Percentiles rank a stretch among this genome's conserved stretches.
phyloP scores from a whole-genome alignment of 2,888 invertebrate species.

The Phengaris arion region DNA sequence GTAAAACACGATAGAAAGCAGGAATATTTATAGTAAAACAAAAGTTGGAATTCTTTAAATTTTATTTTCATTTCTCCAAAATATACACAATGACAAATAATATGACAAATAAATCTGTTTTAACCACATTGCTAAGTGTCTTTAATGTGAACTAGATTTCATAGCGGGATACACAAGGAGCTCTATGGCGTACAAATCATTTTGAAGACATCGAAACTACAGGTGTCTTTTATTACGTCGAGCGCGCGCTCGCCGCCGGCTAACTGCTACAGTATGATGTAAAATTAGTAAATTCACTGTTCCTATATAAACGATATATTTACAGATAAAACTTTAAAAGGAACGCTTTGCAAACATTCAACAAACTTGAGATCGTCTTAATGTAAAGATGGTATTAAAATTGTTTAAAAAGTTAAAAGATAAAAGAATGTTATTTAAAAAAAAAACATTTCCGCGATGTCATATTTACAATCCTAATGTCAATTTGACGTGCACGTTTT shows the following conservation, averaged over 20 bases:
- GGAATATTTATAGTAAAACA: slow-evolving; percentile 37
- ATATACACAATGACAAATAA: slow-evolving; percentile 77
- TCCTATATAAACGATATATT: slow-evolving; percentile 72
- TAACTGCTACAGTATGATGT: slow-evolving; percentile 60
- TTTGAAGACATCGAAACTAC: slow-evolving; percentile 51
- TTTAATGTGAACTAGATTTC: slow-evolving; percentile 68
- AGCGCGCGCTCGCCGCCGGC: slow-evolving; percentile 46
- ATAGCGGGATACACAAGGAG: slow-evolving; percentile 76
- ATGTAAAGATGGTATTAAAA: slow-evolving; percentile 77
- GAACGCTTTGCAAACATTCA: slow-evolving; percentile 80
- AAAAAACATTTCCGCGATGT: slow-evolving; percentile 62
- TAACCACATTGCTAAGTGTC: slow-evolving; percentile 69
- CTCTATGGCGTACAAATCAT: slow-evolving; percentile 66
- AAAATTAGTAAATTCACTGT: slow-evolving; percentile 75
- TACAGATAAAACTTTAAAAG: slow-evolving; percentile 80
- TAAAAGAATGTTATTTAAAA: slow-evolving; percentile 34
- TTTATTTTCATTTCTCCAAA: slow-evolving; percentile 78
- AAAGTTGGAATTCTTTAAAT: slow-evolving; percentile 66
- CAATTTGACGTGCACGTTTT: slow-evolving; percentile 71
- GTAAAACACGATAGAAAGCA: background rate
- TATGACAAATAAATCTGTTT: slow-evolving; percentile 64
- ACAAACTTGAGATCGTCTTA: slow-evolving; percentile 80
- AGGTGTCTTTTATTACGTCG: slow-evolving; percentile 56
- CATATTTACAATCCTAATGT: slow-evolving; percentile 65
- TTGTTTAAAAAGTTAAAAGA: slow-evolving; percentile 66